Base-by-base conservation (phyloP, 2,888 invertebrate genomes). In the Megalurothrips usitatus region DNA sequence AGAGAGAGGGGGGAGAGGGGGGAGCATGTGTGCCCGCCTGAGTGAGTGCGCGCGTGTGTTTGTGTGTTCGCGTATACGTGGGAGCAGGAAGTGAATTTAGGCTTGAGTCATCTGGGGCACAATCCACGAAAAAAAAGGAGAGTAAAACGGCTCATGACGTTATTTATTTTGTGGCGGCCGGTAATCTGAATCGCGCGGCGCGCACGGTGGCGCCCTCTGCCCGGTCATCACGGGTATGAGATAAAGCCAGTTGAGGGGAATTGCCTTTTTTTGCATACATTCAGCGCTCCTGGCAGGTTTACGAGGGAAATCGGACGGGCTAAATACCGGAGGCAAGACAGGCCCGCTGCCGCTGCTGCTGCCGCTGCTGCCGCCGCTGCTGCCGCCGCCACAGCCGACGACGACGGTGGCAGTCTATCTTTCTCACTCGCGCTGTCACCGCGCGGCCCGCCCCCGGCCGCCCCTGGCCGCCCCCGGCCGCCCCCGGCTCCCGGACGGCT, bases 221-320 rank as follows among this genome's bases (percentile, higher is more conserved):
- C n/a, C n/a, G n/a, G n/a, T n/a, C n/a, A n/a, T n/a, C n/a, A n/a
- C n/a, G n/a, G n/a, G n/a, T 17, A 52, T 14, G 52, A 52, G 52
- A 52, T 52, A 52, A 52, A 52, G 52, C 23, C 23, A 68, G 68
- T 68, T 23, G 23, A 63, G n/a, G 63, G 23, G 23, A 68, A 68
- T 68, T 68, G 68, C n/a, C n/a, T 68, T 68, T 23, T 68, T 19
- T 68, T 68, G 52, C 52, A 52, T 52, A 4, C 17, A 23, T n/a
- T 68, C 68, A 19, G 19, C 23, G 23, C 23, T n/a, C n/a, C n/a
- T 68, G 68, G 68, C 68, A 68, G 68, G n/a, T 68, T 68, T 68
- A 68, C 68, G 68, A 68, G 68, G 19, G 68, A 68, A 68, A 68
- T 68, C 68, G 68, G 68, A 68, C 68, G 68, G 68, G 6, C 68